Conservation (phyloP, 2,113 vertebrate species). For the Scortum barcoo region DNA sequence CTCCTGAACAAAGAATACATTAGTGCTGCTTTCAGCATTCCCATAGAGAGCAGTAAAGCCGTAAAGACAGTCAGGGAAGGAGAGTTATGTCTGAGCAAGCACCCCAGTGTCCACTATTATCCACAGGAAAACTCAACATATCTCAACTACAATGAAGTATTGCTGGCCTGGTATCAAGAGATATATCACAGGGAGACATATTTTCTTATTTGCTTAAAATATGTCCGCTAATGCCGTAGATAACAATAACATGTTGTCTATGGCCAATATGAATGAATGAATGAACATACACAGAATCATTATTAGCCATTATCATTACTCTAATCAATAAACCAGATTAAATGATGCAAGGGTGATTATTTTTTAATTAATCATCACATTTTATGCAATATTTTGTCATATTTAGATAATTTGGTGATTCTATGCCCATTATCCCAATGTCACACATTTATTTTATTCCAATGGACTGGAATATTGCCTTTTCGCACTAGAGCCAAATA, state of each 20-base stretch:
- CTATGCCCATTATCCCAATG: neutral
- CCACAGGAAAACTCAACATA: constrained; percentile 58
- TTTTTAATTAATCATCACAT: neutral
- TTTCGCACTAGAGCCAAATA: neutral
- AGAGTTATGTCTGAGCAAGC: constrained; percentile 70
- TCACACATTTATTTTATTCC: neutral
- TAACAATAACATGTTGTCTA: neutral
- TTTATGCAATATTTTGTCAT: neutral
- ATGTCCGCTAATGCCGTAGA: neutral
- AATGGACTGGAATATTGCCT: neutral
- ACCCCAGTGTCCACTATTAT: constrained; percentile 62
- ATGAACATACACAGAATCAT: neutral
- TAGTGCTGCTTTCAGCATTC: constrained; percentile 66
- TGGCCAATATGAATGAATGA: constrained; percentile 15
- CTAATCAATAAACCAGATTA: neutral
- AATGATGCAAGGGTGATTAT: neutral
- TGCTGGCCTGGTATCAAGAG: constrained; percentile 23
- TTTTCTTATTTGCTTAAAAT: constrained; percentile 33
- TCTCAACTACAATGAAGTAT: constrained; percentile 35
- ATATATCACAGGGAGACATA: constrained; percentile 25
- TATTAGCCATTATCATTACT: neutral
- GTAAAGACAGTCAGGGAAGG: constrained; percentile 40
- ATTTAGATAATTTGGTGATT: neutral
- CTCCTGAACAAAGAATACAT: constrained; percentile 68
- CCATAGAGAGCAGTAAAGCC: constrained; percentile 62